Evolutionary conservation across 1,140 invertebrate species (phyloP).

Genomic region (Battus philenor): DNA sequence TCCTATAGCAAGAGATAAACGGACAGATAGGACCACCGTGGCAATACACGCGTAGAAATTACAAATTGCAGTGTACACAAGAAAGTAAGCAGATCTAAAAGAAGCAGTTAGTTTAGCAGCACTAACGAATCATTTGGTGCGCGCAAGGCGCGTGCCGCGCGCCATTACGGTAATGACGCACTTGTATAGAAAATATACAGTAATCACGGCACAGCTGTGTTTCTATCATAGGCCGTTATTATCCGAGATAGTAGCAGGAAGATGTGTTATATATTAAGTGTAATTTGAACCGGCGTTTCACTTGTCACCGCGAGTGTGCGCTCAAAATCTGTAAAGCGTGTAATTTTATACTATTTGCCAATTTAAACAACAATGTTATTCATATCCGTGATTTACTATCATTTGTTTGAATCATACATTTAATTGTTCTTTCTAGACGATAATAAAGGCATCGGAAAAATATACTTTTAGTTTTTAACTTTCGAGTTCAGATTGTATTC

Average conservation of each 20-base stretch:
- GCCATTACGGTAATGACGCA: slow-evolving; percentile 49
- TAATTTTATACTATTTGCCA: no score
- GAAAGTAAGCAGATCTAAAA: slow-evolving; percentile 15
- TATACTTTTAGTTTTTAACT: no score
- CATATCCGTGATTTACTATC: no score
- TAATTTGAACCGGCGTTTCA: slow-evolving; percentile 43
- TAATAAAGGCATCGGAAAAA: no score
- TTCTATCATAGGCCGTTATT: slow-evolving; percentile 38
- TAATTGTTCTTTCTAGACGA: no score
- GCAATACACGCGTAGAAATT: slow-evolving; percentile 11
- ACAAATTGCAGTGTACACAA: slow-evolving; percentile 16
- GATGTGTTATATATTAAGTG: slow-evolving; percentile 29
- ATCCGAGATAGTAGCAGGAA: slow-evolving; percentile 27
- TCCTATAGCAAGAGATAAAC: no score
- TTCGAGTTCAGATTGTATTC: no score
- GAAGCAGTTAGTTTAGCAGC: slow-evolving; percentile 25
- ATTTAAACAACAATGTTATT: no score
- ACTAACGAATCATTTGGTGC: slow-evolving; percentile 28
- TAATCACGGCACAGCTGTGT: slow-evolving; percentile 37
- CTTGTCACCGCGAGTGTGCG: slow-evolving; percentile 20
- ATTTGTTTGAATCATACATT: no score
- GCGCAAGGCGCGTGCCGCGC: slow-evolving; percentile 26
- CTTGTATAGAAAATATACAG: slow-evolving; percentile 47
- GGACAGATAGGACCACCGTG: no score
- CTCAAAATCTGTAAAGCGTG: neutral